phyloP scores from a whole-genome alignment of 2,797 vertebrate species.

The Serranus cabrilla region DNA sequence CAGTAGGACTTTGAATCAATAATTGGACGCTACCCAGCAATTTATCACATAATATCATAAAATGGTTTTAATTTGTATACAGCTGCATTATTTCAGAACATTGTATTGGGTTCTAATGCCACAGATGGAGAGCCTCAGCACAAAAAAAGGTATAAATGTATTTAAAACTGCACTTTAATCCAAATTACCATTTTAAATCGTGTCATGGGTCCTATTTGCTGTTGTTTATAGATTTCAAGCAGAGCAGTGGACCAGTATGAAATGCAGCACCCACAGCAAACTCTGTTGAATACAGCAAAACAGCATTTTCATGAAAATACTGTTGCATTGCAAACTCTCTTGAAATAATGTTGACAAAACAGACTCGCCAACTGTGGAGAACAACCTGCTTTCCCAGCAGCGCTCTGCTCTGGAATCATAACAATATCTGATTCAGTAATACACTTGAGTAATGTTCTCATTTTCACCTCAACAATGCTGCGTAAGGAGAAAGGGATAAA shows the following conservation, averaged over 20 bases:
- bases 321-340: constrained; percentile 38
- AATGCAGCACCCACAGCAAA: constrained; percentile 39
- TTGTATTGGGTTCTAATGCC: neutral
- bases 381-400: constrained; percentile 36
- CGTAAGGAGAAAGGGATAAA: constrained; percentile 22
- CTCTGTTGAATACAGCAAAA: constrained; percentile 35
- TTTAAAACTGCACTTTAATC: constrained; percentile 8
- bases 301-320: constrained; percentile 48
- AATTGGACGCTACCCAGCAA: constrained; percentile 17
- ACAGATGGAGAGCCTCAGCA: neutral
- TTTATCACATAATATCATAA: constrained; percentile 13
- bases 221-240: constrained; percentile 30
- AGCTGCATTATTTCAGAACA: neutral
- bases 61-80: constrained; percentile 22
- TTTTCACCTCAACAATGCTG: constrained; percentile 35
- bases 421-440: constrained; percentile 54
- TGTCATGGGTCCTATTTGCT: constrained; percentile 21
- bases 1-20: constrained; percentile 25
- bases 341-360: constrained; percentile 70
- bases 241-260: constrained; percentile 15
- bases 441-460: constrained; percentile 46
- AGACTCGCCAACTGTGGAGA: constrained; percentile 48
- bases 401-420: constrained; percentile 41
- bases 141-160: neutral
- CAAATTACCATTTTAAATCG: constrained; percentile 41